Evolutionary conservation across 1,140 invertebrate genomes (phyloP).

Genomic region (Lineus longissimus): DNA sequence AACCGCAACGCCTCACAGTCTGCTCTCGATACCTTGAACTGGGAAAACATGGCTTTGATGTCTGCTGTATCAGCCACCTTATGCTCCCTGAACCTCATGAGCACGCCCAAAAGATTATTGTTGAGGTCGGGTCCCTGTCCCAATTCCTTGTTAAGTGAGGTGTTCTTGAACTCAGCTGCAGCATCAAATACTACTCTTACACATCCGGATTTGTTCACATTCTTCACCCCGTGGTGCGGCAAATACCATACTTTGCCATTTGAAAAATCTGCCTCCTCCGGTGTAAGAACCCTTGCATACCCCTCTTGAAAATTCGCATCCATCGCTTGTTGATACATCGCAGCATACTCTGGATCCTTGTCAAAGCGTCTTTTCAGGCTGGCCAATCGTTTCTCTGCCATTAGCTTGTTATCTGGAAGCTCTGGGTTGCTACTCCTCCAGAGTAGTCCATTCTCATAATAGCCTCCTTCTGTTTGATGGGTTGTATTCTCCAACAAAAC

Average conservation of each 20-base stretch:
- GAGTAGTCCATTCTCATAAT: not conserved
- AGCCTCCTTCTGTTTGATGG: not conserved
- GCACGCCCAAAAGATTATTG: conserved; percentile 27
- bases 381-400: not conserved
- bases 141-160: conserved; percentile 33
- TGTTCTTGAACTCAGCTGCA: conserved; percentile 18
- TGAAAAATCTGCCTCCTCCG: not conserved
- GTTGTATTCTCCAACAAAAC: not conserved
- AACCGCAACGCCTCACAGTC: conserved; percentile 19
- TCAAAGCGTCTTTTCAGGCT: not conserved
- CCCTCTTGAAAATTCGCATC: not conserved
- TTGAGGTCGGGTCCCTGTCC: conserved; percentile 47
- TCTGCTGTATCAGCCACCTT: conserved; percentile 23
- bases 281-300: not conserved
- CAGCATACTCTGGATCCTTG: not conserved
- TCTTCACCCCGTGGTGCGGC: conserved; percentile 23
- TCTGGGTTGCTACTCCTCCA: not conserved
- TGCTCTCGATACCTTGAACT: conserved; percentile 15
- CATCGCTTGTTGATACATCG: not conserved
- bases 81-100: conserved; percentile 25
- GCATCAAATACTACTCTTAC: conserved; percentile 29
- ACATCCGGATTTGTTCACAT: conserved; percentile 22
- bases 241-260: conserved; percentile 20
- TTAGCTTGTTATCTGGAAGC: not conserved
- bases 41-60: conserved; percentile 28